phyloP scores from a whole-genome alignment of 2,113 vertebrate genomes.

The Phaetusa simplex region DNA sequence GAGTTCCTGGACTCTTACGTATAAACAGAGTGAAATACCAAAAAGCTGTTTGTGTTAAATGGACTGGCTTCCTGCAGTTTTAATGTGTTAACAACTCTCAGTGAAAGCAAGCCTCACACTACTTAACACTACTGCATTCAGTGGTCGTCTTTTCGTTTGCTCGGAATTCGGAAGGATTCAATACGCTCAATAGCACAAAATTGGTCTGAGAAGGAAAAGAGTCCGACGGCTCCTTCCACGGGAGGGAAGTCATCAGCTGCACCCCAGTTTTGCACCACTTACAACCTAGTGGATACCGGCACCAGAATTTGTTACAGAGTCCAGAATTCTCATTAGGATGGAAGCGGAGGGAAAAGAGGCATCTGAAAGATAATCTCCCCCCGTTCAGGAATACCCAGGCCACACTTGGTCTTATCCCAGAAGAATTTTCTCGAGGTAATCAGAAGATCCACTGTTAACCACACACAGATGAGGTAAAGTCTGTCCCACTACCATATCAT shows the following conservation, averaged over 20 bases:
- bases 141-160: neutral
- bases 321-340: neutral
- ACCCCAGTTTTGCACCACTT: neutral
- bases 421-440: neutral
- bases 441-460: neutral
- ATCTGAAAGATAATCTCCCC: neutral
- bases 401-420: neutral
- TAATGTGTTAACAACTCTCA: neutral
- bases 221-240: neutral
- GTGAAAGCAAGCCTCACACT: neutral
- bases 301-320: neutral
- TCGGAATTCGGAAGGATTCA: neutral
- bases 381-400: neutral
- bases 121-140: neutral
- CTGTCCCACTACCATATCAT: neutral
- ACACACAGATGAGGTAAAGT: neutral
- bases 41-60: neutral
- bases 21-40: neutral
- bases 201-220: neutral
- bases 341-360: neutral
- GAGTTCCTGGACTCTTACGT: neutral
- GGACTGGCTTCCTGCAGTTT: neutral
- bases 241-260: neutral
- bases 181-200: neutral
- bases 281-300: neutral